Percentiles rank a stretch among this genome's conserved stretches.
These are phyloP conservation scores for Drosophila borealis DNA, from an alignment of 2,888 invertebrate genomes.

Conservation along the genomic window DNA sequence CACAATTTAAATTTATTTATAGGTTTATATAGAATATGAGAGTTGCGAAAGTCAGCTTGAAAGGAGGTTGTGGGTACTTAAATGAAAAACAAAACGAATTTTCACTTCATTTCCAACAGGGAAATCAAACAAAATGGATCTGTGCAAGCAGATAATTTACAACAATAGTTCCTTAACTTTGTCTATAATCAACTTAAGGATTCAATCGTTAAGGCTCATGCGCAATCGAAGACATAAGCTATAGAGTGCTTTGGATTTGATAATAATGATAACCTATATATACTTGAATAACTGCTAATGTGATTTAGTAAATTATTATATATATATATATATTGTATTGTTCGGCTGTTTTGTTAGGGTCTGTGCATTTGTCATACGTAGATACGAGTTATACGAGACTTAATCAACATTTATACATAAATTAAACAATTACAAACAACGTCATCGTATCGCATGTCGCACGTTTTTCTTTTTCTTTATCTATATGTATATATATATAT, in stretches of 20 bases:
- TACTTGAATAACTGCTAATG: slow-evolving; percentile 21
- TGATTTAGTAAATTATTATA: slow-evolving; percentile 20
- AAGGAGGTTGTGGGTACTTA: slow-evolving; percentile 10
- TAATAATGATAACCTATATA: slow-evolving; percentile 18
- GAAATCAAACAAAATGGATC: slow-evolving; percentile 15
- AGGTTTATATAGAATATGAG: slow-evolving; percentile 22
- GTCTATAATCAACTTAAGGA: slow-evolving; percentile 35
- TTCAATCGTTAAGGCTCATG: slow-evolving; percentile 38
- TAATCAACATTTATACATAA: slow-evolving; percentile 73
- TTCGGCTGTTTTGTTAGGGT: slow-evolving; percentile 21
- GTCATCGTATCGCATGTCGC: slow-evolving; percentile 47
- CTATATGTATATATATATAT: slow-evolving; percentile 30
- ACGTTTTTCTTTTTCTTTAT: slow-evolving; percentile 10
- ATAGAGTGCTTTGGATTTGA: slow-evolving; percentile 28
- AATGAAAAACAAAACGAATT: slow-evolving; percentile 16
- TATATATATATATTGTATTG: slow-evolving; percentile 29
- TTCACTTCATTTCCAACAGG: neutral
- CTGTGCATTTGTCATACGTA: slow-evolving; percentile 28
- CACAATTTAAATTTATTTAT: slow-evolving; percentile 34
- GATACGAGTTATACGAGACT: slow-evolving; percentile 52
- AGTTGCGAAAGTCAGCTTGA: slow-evolving; percentile 18
- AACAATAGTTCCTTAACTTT: slow-evolving; percentile 19
- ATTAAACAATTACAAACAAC: slow-evolving; percentile 76
- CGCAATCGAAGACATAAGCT: slow-evolving; percentile 40
- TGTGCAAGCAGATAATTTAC: slow-evolving; percentile 38